These are phyloP conservation scores for Tetraodon nigroviridis DNA, from an alignment of 2,113 vertebrate species.

Conservation along the genomic window DNA sequence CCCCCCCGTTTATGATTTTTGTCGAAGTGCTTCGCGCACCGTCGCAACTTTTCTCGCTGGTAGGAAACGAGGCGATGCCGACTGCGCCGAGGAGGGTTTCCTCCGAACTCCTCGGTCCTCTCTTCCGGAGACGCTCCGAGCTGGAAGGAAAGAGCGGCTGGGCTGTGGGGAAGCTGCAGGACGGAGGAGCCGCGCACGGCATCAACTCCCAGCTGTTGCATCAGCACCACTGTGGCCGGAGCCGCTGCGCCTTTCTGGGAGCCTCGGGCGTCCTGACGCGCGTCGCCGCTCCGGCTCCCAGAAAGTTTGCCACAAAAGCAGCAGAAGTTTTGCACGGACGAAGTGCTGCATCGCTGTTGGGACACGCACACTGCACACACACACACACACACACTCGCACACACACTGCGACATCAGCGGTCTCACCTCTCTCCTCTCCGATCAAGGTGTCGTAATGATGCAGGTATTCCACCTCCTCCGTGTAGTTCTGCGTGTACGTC, in stretches of 20 bases:
- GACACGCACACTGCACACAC: too few relatives aligned
- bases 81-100: too few relatives aligned
- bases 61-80: not conserved
- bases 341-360: not conserved
- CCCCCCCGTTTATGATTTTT: not conserved
- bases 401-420: not conserved
- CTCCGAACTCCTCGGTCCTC: too few relatives aligned
- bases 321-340: slow-evolving; percentile 2
- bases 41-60: not conserved
- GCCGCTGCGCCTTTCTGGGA: not conserved
- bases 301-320: slow-evolving; percentile 34
- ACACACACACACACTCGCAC: not conserved
- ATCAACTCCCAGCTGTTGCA: slow-evolving; percentile 52
- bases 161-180: not conserved
- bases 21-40: not conserved
- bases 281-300: not conserved
- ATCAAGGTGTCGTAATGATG: slow-evolving; percentile 91
- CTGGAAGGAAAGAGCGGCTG: not conserved
- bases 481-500: slow-evolving; percentile 97
- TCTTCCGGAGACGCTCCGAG: too few relatives aligned
- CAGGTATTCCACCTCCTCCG: slow-evolving; percentile 97
- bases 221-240: slow-evolving; percentile 52
- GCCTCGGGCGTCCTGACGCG: not conserved
- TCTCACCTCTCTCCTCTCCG: slow-evolving; percentile 92
- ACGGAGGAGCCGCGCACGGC: not conserved